phyloP scores from a whole-genome alignment of 2,113 vertebrate species.

The Todiramphus chloris region DNA sequence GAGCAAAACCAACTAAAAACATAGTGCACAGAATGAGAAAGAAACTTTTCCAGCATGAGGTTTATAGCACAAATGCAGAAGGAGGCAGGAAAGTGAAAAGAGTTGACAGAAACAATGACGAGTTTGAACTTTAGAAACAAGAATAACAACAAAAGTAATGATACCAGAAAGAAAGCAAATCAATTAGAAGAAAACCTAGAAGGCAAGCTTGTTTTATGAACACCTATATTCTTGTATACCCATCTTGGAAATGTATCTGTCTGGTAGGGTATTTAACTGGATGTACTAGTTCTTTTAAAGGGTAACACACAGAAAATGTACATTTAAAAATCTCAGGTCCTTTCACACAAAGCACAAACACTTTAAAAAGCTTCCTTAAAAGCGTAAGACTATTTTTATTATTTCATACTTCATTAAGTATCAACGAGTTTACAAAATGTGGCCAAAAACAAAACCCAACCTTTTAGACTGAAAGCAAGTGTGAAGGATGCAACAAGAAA shows the following conservation, averaged over 20 bases:
- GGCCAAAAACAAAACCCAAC: background rate
- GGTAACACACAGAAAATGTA: background rate
- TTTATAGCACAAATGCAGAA: background rate
- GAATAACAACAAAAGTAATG: background rate
- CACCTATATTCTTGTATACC: background rate
- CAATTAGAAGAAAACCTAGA: background rate
- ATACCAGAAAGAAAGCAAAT: background rate
- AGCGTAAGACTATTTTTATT: background rate
- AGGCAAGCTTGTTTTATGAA: background rate
- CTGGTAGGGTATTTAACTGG: background rate
- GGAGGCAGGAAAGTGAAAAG: background rate
- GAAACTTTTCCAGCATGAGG: background rate
- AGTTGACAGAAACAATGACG: background rate
- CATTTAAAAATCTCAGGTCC: background rate
- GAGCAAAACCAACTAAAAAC: background rate
- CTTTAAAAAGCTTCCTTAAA: background rate
- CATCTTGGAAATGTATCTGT: background rate
- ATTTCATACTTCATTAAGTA: background rate
- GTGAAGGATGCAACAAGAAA: background rate
- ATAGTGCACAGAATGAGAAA: background rate
- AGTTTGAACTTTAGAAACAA: background rate
- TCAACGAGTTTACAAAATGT: background rate
- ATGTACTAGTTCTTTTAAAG: background rate
- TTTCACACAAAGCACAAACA: background rate
- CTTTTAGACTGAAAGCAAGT: background rate